phyloP scores from a whole-genome alignment of 1,140 invertebrate species.

The Macrosteles quadrilineatus region DNA sequence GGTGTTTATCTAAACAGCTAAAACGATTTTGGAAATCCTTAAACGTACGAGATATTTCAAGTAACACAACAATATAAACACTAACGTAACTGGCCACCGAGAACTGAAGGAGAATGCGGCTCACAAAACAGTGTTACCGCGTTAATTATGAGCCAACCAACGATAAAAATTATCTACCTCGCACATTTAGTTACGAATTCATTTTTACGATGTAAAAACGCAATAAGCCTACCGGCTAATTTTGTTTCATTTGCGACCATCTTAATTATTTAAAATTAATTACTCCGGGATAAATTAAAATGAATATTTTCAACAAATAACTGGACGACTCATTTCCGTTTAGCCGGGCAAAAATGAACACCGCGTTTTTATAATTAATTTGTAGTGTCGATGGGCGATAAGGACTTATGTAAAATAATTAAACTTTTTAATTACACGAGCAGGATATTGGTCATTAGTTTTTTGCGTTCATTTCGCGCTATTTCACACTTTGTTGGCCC shows the following conservation, averaged over 20 bases:
- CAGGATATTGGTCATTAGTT: slow-evolving; percentile 24
- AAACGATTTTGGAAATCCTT: too few relatives aligned
- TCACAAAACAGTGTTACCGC: too few relatives aligned
- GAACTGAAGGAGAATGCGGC: too few relatives aligned
- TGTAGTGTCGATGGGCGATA: slow-evolving; percentile 14
- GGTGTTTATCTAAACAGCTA: too few relatives aligned
- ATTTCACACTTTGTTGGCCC: slow-evolving; percentile 10
- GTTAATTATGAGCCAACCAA: slow-evolving; percentile 1
- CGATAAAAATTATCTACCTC: slow-evolving; percentile 12
- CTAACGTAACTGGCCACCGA: too few relatives aligned
- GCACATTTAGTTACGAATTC: slow-evolving; percentile 17
- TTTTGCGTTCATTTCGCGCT: background rate
- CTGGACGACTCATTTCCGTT: background rate
- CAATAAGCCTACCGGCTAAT: slow-evolving; percentile 22
- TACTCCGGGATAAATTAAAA: slow-evolving; percentile 6
- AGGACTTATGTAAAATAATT: slow-evolving; percentile 23
- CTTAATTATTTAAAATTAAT: slow-evolving; percentile 27
- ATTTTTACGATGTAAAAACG: slow-evolving; percentile 17
- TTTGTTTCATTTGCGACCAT: slow-evolving; percentile 19
- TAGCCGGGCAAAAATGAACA: slow-evolving; percentile 4
- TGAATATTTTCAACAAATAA: slow-evolving; percentile 26
- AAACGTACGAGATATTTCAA: too few relatives aligned
- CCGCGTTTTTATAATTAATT: slow-evolving; percentile 21
- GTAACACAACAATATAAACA: too few relatives aligned
- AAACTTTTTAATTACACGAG: slow-evolving; percentile 20